These are phyloP conservation scores for Andricus grossulariae DNA, from an alignment of 1,140 invertebrate species.

Conservation along the genomic window DNA sequence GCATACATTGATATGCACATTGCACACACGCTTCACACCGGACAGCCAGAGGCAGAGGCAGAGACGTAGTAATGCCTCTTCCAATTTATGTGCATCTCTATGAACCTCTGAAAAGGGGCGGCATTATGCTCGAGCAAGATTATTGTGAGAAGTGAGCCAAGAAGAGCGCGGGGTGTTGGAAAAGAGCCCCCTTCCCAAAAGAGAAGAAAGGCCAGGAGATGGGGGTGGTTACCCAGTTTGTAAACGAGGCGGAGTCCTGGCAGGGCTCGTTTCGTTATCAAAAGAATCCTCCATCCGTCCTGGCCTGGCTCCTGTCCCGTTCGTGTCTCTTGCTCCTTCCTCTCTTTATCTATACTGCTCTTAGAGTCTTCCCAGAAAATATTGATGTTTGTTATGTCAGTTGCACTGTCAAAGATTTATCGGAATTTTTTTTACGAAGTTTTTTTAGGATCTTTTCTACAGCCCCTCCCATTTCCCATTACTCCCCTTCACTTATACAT, in stretches of 20 bases:
- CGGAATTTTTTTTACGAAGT: too few species aligned
- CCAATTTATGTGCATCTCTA: constrained; percentile 29
- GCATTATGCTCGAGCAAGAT: constrained; percentile 29
- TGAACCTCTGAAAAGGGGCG: constrained; percentile 20
- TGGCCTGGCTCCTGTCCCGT: too few species aligned
- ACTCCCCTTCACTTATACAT: too few species aligned
- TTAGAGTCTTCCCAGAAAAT: too few species aligned
- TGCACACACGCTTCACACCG: constrained; percentile 4
- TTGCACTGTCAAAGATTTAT: too few species aligned
- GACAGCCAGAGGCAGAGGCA: constrained; percentile 26
- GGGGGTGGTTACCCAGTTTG: background rate
- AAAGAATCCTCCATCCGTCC: too few species aligned
- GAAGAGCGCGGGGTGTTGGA: background rate
- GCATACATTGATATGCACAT: constrained; percentile 5
- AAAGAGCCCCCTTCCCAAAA: background rate
- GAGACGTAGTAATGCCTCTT: constrained; percentile 26
- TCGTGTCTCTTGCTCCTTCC: too few species aligned
- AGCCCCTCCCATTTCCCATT: too few species aligned
- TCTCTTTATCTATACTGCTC: too few species aligned
- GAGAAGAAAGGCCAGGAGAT: background rate
- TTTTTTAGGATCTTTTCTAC: too few species aligned
- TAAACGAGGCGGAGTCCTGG: background rate
- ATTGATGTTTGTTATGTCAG: too few species aligned
- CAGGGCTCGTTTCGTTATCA: too few species aligned
- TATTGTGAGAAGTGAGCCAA: constrained; percentile 22